Conservation (phyloP, 2,888 invertebrate species). For the Oeneis ivallda region DNA sequence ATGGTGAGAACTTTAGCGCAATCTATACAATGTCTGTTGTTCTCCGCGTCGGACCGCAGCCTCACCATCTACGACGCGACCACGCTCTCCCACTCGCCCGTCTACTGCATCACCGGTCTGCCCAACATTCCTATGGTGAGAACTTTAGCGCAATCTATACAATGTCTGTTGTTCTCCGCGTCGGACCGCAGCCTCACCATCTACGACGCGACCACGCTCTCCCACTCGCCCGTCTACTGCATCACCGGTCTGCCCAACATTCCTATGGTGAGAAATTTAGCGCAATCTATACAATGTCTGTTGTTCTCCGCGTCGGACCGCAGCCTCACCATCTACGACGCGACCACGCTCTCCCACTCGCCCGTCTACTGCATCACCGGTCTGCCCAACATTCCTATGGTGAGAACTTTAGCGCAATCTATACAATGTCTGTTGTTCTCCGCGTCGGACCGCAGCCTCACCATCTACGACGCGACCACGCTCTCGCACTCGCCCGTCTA, state of each 20-base stretch:
- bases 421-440: constrained; percentile 61
- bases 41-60: constrained; percentile 82
- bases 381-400: constrained; percentile 79
- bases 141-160: not conserved
- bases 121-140: constrained; percentile 80
- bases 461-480: constrained; percentile 82
- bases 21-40: constrained; percentile 26
- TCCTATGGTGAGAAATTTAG: constrained; percentile 65
- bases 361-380: constrained; percentile 82
- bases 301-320: constrained; percentile 81
- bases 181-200: constrained; percentile 83
- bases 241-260: constrained; percentile 81
- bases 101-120: constrained; percentile 81
- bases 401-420: constrained; percentile 43
- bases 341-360: constrained; percentile 80
- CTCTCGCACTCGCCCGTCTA: constrained; percentile 80
- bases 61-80: constrained; percentile 82
- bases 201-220: constrained; percentile 82
- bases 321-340: constrained; percentile 83
- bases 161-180: constrained; percentile 73
- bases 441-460: constrained; percentile 82
- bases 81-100: constrained; percentile 79
- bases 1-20: constrained; percentile 57
- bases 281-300: too few species aligned
- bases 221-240: constrained; percentile 80